These are phyloP conservation scores for Calliopum simillimum DNA, from an alignment of 2,888 invertebrate genomes.

Conservation along the genomic window DNA sequence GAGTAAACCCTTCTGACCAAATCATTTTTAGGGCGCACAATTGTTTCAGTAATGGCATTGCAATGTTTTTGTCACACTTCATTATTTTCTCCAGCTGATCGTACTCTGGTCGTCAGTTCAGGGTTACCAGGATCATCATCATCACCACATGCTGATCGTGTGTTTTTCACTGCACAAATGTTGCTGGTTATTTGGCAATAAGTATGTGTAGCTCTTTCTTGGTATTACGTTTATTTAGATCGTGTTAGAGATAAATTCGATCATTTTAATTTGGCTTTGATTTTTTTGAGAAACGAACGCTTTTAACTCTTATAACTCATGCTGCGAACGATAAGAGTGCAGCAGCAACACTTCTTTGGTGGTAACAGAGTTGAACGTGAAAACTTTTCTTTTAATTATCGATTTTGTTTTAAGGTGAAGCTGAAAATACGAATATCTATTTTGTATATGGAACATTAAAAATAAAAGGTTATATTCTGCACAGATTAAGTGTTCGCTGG, in stretches of 20 bases:
- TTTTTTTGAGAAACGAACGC: background rate
- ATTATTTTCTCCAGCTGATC: conserved; percentile 34
- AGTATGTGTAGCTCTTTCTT: too few relatives aligned
- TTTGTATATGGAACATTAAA: too few relatives aligned
- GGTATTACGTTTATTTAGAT: conserved; percentile 18
- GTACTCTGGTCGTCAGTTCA: conserved; percentile 12
- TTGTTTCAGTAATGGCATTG: conserved; percentile 23
- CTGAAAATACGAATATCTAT: too few relatives aligned
- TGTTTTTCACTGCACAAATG: background rate
- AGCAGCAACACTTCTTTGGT: too few relatives aligned
- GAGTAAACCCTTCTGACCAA: too few relatives aligned
- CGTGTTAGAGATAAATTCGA: conserved; percentile 26
- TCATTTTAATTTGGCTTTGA: background rate
- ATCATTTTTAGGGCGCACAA: background rate
- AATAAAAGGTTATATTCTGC: too few relatives aligned
- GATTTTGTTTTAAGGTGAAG: too few relatives aligned
- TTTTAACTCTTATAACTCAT: background rate
- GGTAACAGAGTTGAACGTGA: too few relatives aligned
- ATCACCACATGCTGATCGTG: conserved; percentile 32
- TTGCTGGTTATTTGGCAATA: conserved; percentile 23
- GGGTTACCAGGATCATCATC: too few relatives aligned
- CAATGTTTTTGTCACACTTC: conserved; percentile 39
- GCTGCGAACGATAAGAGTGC: too few relatives aligned
- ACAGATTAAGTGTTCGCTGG: too few relatives aligned
- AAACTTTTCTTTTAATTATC: too few relatives aligned